Evolutionary conservation across 2,113 vertebrate genomes (phyloP).

Genomic region (Gasterosteus nipponicus): DNA sequence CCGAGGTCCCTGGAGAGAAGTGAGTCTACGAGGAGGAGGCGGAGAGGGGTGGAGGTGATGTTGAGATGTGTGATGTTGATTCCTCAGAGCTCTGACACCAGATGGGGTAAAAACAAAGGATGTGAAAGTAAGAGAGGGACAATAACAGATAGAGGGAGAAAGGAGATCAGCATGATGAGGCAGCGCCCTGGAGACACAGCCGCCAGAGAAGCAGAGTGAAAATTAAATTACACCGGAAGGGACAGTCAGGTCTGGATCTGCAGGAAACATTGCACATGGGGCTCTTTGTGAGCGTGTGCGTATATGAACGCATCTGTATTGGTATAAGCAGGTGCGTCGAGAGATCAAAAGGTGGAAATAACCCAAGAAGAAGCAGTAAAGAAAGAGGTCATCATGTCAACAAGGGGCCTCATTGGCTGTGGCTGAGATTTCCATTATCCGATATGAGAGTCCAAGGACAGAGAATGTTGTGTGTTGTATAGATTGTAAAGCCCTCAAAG

Average conservation of each 20-base stretch:
- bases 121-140: constrained; percentile 59
- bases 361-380: not conserved
- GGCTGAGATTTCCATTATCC: not conserved
- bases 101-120: constrained; percentile 64
- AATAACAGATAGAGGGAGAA: constrained; percentile 60
- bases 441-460: not conserved
- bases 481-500: not conserved
- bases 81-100: constrained; percentile 62
- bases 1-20: constrained; percentile 20
- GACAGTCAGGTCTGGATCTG: constrained; percentile 83
- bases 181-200: constrained; percentile 75
- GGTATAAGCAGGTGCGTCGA: not conserved
- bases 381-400: not conserved
- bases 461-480: not conserved
- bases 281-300: constrained; percentile 25
- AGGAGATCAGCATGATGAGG: constrained; percentile 74
- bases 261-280: constrained; percentile 73
- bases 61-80: constrained; percentile 33
- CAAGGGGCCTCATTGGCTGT: not conserved
- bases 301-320: constrained; percentile 5
- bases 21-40: constrained; percentile 17
- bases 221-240: constrained; percentile 86
- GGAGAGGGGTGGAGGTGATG: constrained; percentile 10
- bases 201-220: constrained; percentile 79
- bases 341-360: constrained; percentile 37